Percentiles rank a stretch among this genome's conserved stretches.
These are phyloP conservation scores for Indicator maculatus DNA, from an alignment of 2,113 vertebrate species.

Conservation along the genomic window DNA sequence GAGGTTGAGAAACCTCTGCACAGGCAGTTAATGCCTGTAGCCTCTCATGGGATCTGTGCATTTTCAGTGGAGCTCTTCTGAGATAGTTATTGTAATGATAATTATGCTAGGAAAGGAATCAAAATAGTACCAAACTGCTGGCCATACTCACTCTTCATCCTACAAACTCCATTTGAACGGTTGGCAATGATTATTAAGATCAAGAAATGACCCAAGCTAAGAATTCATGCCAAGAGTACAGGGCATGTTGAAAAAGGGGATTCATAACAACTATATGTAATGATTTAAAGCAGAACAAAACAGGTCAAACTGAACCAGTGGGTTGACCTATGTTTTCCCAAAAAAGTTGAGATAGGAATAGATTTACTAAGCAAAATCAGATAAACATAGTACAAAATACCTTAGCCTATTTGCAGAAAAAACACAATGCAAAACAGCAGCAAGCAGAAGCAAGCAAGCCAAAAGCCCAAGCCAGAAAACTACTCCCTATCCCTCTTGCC, in stretches of 20 bases:
- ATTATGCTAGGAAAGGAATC: neutral
- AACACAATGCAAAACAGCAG: no score
- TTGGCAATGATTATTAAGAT: neutral
- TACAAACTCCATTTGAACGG: neutral
- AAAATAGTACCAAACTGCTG: neutral
- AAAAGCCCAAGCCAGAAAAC: no score
- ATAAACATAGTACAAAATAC: no score
- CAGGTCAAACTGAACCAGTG: no score
- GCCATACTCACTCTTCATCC: neutral
- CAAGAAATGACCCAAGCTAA: neutral
- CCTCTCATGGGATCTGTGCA: neutral
- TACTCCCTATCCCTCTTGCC: no score
- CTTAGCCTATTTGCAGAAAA: no score
- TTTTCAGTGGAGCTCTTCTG: neutral
- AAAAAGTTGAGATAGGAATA: no score
- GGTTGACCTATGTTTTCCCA: no score
- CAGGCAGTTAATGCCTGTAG: accelerated
- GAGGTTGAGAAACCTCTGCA: neutral
- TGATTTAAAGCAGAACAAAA: no score
- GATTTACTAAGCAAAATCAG: no score
- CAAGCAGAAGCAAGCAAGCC: no score
- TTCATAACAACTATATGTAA: neutral
- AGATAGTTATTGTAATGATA: neutral
- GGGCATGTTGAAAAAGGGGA: neutral
- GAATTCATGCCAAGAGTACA: neutral